Conservation (phyloP, 2,888 invertebrate species). For the Eledone cirrhosa region DNA sequence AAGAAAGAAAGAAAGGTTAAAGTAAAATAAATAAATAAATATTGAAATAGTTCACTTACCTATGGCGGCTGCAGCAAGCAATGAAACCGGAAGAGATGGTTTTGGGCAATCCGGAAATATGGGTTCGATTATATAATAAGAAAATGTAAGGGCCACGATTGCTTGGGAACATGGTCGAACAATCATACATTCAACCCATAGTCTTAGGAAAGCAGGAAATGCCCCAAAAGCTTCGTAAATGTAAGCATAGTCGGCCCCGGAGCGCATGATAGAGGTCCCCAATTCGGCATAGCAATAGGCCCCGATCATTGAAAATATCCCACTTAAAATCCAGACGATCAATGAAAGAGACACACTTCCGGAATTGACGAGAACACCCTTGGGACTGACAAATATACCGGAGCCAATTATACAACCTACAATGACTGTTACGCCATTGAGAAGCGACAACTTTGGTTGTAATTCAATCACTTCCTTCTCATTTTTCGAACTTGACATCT, state of each 20-base stretch:
- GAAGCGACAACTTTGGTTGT: constrained; percentile 91
- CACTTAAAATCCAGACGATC: constrained; percentile 87
- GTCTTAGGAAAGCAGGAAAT: constrained; percentile 91
- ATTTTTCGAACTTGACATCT: too few species aligned
- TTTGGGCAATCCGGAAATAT: constrained; percentile 94
- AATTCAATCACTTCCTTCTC: constrained; percentile 72
- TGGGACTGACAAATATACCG: constrained; percentile 95
- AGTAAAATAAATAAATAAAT: too few species aligned
- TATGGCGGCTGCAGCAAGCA: constrained; percentile 93
- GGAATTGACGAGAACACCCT: constrained; percentile 87
- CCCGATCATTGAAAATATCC: constrained; percentile 94
- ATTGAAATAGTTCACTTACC: constrained; percentile 74
- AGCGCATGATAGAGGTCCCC: constrained; percentile 80
- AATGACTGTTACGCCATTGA: constrained; percentile 94
- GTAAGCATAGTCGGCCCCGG: constrained; percentile 97
- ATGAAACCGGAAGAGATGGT: constrained; percentile 84
- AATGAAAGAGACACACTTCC: constrained; percentile 94
- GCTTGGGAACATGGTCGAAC: constrained; percentile 88
- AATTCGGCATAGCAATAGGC: constrained; percentile 98
- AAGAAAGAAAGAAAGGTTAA: too few species aligned
- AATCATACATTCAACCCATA: constrained; percentile 99
- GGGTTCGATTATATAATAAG: constrained; percentile 93
- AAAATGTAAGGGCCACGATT: constrained; percentile 97
- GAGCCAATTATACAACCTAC: constrained; percentile 97
- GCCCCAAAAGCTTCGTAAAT: constrained; percentile 99